Evolutionary conservation across 2,888 invertebrate genomes (phyloP).

Genomic region (Ichneumon xanthorius): DNA sequence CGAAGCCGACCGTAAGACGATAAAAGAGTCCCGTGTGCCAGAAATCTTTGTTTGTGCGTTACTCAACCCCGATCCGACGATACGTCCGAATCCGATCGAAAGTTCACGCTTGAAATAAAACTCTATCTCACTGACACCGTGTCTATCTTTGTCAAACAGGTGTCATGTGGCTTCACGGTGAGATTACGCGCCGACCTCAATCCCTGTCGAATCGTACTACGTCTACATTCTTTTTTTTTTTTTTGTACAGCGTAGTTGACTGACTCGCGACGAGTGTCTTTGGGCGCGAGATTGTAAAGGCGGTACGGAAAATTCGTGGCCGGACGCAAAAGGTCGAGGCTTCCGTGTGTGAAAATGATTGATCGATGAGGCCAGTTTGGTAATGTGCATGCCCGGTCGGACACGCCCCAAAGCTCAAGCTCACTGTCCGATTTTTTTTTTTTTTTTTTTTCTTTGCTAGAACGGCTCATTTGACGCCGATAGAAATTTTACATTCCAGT

Average conservation of each 20-base stretch:
- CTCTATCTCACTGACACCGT: conserved; percentile 16
- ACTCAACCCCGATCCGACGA: conserved; percentile 21
- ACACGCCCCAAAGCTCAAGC: too few relatives aligned
- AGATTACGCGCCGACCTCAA: conserved; percentile 21
- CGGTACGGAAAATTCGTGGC: neutral
- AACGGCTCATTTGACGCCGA: too few relatives aligned
- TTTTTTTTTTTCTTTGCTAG: too few relatives aligned
- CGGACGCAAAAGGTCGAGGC: neutral
- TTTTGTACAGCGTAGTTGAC: neutral
- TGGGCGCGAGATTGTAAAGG: neutral
- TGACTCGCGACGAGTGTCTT: neutral
- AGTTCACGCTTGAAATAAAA: conserved; percentile 58
- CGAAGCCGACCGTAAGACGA: conserved; percentile 4
- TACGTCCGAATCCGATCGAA: conserved; percentile 42
- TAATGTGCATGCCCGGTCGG: too few relatives aligned
- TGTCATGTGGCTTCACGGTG: conserved; percentile 50
- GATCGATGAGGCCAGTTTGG: too few relatives aligned
- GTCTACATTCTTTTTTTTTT: neutral
- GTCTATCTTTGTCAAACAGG: conserved; percentile 52
- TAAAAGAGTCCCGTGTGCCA: conserved; percentile 42
- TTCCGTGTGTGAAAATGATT: too few relatives aligned
- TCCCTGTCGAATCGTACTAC: conserved; percentile 8
- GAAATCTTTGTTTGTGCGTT: conserved; percentile 53
- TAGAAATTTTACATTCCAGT: too few relatives aligned
- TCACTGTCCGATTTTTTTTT: too few relatives aligned